These are phyloP conservation scores for Natator depressus DNA, from an alignment of 2,113 vertebrate genomes.

Conservation along the genomic window DNA sequence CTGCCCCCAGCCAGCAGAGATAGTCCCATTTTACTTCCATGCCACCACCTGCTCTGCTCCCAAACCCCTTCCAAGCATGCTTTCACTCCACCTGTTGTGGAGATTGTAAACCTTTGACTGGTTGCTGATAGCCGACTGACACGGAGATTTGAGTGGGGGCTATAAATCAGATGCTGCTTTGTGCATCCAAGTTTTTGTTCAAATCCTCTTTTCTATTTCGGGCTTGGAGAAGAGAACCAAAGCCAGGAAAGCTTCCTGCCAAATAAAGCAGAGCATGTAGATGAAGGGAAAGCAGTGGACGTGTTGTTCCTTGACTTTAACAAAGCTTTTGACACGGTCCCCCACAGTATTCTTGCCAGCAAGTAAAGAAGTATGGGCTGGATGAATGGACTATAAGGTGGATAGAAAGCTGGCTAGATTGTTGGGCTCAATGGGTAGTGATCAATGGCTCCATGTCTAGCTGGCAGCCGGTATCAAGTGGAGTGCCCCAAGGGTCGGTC, in stretches of 20 bases:
- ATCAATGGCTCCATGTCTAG: too few relatives aligned
- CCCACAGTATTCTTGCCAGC: too few relatives aligned
- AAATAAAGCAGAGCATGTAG: background rate
- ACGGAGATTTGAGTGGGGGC: background rate
- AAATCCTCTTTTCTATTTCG: background rate
- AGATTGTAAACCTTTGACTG: constrained; percentile 56
- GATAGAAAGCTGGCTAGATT: too few relatives aligned
- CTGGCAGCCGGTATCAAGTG: too few relatives aligned
- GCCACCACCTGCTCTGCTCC: constrained; percentile 67
- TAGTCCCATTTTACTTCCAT: constrained; percentile 72
- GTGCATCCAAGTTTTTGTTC: background rate
- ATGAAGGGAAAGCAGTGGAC: too few relatives aligned
- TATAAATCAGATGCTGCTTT: constrained; percentile 48
- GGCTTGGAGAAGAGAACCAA: background rate
- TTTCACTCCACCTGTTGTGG: constrained; percentile 72
- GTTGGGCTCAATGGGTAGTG: too few relatives aligned
- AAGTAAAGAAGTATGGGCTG: too few relatives aligned
- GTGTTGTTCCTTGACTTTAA: too few relatives aligned
- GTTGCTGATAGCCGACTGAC: constrained; percentile 29
- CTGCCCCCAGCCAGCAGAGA: constrained; percentile 68
- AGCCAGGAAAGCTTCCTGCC: background rate
- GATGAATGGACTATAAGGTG: too few relatives aligned
- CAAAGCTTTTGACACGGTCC: too few relatives aligned
- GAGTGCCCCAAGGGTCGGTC: too few relatives aligned
- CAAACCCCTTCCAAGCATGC: constrained; percentile 51